Percentiles rank a stretch among this genome's conserved stretches.
phyloP scores from a whole-genome alignment of 2,888 invertebrate genomes.

The Andrena praecox region DNA sequence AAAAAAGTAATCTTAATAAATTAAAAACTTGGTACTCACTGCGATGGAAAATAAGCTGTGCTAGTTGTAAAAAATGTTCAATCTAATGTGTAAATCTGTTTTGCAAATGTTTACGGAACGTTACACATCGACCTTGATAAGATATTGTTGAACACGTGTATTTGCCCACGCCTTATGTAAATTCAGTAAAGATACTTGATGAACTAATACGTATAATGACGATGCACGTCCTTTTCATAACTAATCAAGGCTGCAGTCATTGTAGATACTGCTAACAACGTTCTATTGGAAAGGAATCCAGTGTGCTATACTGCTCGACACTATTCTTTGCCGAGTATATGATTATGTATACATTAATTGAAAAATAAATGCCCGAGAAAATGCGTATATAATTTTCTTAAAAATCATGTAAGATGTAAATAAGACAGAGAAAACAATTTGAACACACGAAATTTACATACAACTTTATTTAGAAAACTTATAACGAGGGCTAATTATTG shows the following conservation, averaged over 20 bases:
- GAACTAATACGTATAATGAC: conserved; percentile 39
- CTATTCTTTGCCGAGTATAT: neutral
- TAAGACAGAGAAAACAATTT: no score
- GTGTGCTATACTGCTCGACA: neutral
- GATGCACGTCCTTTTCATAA: conserved; percentile 9
- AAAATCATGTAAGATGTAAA: no score
- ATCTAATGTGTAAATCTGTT: neutral
- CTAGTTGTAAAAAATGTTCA: neutral
- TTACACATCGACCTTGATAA: conserved; percentile 31
- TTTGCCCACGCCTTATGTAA: conserved; percentile 48
- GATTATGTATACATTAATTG: neutral
- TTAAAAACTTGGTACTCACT: no score
- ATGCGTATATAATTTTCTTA: no score
- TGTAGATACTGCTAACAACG: neutral
- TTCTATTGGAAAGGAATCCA: neutral
- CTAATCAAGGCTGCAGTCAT: conserved; percentile 40
- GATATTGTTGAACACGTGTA: conserved; percentile 24
- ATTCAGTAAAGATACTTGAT: conserved; percentile 42
- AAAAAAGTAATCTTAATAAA: no score
- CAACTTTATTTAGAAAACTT: no score
- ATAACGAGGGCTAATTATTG: no score
- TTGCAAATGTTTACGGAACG: conserved; percentile 19
- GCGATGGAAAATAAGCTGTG: no score
- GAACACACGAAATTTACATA: no score
- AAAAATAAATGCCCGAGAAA: no score